Base-by-base conservation (phyloP, 2,797 vertebrate species). In the Chromobotia macracanthus region DNA sequence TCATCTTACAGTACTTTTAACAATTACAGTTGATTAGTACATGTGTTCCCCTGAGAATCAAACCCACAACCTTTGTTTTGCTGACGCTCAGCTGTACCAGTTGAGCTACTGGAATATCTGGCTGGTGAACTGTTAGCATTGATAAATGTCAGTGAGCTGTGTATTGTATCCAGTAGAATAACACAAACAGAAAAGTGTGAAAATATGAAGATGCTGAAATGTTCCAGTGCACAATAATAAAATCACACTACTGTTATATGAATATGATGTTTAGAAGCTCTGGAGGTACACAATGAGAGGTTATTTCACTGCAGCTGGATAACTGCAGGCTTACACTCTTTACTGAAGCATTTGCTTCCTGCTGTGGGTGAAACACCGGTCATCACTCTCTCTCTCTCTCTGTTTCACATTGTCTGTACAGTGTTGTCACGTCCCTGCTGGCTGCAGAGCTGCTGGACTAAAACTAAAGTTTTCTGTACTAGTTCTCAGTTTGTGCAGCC, bases 311-410 rank as follows among this genome's bases (percentile, higher is more conserved):
- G 0, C 19, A 21, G 15, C 13, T 55, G 28, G 61, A 25, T 38
- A 75, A 55, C 55, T 55, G 31, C 72, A 51, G 50, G 50, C 28
- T 38, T 73, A n/a, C 15, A 61, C 38, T 41, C 23, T 63, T 63
- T 1, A 3, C 21, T 5, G 31, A 75, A 51, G 13, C 28, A 58
- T 13, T 2, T 3, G 7, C 21, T 75, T 66, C 63, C 73, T 44
- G 50, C 63, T 56, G 46, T 25, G 74, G 74, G 64, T 76, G 50
- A 68, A 15, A 31, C 15, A 4, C 51, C 28, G 63, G 50, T 16
- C 31, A 41, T 53, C 12, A 51, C 6, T 25, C 53, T n/a, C n/a
- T 28, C n/a, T n/a, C n/a, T n/a, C n/a, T n/a, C n/a, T n/a, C n/a
- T n/a, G n/a, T n/a, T n/a, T n/a, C n/a, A 35, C 44, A 31, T 44